phyloP scores from a whole-genome alignment of 2,113 vertebrate genomes.

The Cryptoleucopteryx plumbea region DNA sequence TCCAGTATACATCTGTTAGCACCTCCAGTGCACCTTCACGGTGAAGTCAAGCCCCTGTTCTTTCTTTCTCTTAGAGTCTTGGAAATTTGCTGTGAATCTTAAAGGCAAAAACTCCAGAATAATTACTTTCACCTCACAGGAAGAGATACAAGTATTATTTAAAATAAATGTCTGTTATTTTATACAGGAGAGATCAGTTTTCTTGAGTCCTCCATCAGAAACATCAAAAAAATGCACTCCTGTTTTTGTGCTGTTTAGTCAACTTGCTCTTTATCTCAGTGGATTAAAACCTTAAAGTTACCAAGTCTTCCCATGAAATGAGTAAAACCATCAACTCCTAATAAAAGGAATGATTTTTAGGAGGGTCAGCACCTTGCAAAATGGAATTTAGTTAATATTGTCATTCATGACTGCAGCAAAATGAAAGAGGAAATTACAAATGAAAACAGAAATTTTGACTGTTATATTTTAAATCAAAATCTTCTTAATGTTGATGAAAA shows the following conservation, averaged over 20 bases:
- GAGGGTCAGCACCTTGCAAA: background rate
- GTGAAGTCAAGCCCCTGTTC: background rate
- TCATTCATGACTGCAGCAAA: background rate
- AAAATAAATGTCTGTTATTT: background rate
- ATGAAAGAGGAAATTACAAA: slow-evolving; percentile 24
- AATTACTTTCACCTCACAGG: background rate
- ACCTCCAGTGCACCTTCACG: background rate
- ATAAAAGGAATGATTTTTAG: background rate
- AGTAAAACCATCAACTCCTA: background rate
- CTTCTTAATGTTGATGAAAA: slow-evolving; percentile 24
- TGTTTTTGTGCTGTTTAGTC: background rate
- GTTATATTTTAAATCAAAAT: background rate
- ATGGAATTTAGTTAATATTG: slow-evolving; percentile 1
- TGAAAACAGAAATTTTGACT: background rate
- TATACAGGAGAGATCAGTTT: background rate
- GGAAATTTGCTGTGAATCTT: background rate
- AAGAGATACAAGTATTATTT: background rate
- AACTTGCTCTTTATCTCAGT: background rate
- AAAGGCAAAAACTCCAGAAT: background rate
- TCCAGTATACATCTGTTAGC: background rate
- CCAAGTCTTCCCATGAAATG: background rate
- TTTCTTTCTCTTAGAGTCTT: background rate
- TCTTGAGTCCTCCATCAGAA: background rate
- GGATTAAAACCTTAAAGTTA: background rate
- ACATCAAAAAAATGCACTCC: background rate